These are phyloP conservation scores for Drymodes brunneopygia DNA, from an alignment of 2,113 vertebrate genomes.

Conservation along the genomic window DNA sequence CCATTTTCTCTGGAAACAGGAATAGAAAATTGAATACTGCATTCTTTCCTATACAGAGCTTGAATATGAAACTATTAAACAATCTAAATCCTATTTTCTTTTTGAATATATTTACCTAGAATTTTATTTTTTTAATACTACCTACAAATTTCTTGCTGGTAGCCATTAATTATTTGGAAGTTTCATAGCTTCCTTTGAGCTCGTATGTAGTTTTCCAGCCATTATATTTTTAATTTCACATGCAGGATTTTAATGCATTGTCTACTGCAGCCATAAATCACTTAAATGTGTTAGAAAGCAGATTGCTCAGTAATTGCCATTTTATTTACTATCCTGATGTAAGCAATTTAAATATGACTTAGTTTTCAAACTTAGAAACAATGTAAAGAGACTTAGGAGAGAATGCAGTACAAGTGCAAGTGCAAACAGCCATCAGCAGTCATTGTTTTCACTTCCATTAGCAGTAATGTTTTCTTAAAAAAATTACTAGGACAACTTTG, in stretches of 20 bases:
- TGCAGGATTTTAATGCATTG: not conserved
- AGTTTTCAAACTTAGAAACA: not conserved
- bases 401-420: not conserved
- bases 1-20: not conserved
- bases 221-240: constrained; percentile 6
- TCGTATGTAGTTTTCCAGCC: not conserved
- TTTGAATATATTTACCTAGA: not conserved
- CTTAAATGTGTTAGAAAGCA: not conserved
- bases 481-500: not conserved
- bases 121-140: not conserved
- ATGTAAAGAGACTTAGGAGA: not conserved
- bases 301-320: constrained; percentile 18
- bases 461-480: not conserved
- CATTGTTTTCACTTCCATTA: not conserved
- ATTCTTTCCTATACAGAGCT: not conserved
- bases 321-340: constrained; percentile 23
- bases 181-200: not conserved
- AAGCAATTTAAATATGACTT: not conserved
- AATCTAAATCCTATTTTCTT: not conserved
- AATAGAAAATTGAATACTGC: not conserved
- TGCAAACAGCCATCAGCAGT: not conserved
- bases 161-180: not conserved
- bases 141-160: not conserved
- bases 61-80: not conserved
- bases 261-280: not conserved